Conservation (phyloP, 2,888 invertebrate species). For the Dorcus parallelipipedus region DNA sequence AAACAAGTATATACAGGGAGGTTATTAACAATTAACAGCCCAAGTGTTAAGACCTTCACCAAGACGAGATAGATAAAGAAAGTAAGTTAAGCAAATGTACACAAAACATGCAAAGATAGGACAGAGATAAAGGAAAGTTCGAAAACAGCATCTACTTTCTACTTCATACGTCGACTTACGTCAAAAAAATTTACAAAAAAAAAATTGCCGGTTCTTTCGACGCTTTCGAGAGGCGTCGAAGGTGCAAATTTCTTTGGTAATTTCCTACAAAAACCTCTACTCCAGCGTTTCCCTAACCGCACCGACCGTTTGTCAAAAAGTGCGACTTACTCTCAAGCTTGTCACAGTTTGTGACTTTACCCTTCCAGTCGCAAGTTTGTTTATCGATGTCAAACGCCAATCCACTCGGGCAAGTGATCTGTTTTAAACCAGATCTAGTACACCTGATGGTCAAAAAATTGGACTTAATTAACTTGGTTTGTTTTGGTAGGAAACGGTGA, state of each 20-base stretch:
- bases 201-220: neutral
- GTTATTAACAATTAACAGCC: constrained; percentile 2
- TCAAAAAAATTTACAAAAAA: constrained; percentile 2
- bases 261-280: constrained; percentile 9
- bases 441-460: constrained; percentile 63
- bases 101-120: constrained; percentile 6
- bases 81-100: constrained; percentile 8
- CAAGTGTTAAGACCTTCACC: constrained; percentile 6
- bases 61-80: neutral
- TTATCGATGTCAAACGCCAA: constrained; percentile 96
- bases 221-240: neutral
- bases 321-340: constrained; percentile 91
- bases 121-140: neutral
- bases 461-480: constrained; percentile 20
- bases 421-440: constrained; percentile 93
- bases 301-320: constrained; percentile 11
- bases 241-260: neutral
- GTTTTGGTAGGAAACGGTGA: constrained; percentile 38
- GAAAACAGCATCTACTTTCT: constrained; percentile 17
- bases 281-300: constrained; percentile 14
- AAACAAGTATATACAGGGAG: constrained; percentile 4
- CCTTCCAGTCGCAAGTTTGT: constrained; percentile 98
- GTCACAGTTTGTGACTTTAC: constrained; percentile 95
- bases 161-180: constrained; percentile 9
- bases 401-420: constrained; percentile 95